Conservation (phyloP, 2,113 vertebrate species). For the Lynx canadensis region DNA sequence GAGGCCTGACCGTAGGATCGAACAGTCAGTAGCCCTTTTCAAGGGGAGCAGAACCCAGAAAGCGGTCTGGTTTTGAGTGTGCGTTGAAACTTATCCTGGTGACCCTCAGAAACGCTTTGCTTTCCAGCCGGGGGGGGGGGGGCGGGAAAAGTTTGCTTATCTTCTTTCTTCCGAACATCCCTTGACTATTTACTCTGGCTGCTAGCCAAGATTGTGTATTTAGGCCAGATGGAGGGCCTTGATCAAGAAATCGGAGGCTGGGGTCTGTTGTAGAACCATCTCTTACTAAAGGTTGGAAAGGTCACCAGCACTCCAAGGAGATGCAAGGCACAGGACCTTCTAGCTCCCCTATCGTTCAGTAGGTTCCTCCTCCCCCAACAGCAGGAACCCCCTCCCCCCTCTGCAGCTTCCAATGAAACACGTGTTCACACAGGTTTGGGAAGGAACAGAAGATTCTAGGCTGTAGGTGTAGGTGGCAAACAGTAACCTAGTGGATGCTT, state of each 20-base stretch:
- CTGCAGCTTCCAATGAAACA: neutral
- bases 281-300: conserved; percentile 10
- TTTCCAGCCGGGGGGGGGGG: neutral
- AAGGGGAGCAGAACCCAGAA: neutral
- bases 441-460: neutral
- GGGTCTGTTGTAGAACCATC: neutral
- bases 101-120: neutral
- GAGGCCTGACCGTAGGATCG: neutral
- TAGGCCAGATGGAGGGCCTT: neutral
- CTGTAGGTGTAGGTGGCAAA: neutral
- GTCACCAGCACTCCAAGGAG: neutral
- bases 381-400: neutral
- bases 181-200: neutral
- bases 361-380: neutral
- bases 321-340: conserved; percentile 13
- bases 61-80: neutral
- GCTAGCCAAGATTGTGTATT: neutral
- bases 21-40: neutral
- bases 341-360: neutral
- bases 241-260: conserved; percentile 38
- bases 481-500: neutral
- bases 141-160: neutral
- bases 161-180: neutral
- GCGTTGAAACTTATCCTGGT: neutral
- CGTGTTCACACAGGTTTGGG: neutral